These are phyloP conservation scores for Ailuropoda melanoleuca DNA, from an alignment of 2,113 vertebrate species.

Conservation along the genomic window DNA sequence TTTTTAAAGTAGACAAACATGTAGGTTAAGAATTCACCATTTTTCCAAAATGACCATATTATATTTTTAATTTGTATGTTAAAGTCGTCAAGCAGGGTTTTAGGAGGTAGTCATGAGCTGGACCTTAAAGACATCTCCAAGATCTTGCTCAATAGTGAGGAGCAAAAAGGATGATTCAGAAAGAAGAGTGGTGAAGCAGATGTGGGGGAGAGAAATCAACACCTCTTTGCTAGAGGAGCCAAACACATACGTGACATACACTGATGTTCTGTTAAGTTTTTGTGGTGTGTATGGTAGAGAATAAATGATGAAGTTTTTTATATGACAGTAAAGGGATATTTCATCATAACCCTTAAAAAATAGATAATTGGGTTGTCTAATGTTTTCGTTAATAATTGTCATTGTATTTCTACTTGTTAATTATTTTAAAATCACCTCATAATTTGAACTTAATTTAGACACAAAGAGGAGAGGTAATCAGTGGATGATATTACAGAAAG, in stretches of 20 bases:
- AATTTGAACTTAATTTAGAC: constrained; percentile 45
- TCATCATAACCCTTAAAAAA: background rate
- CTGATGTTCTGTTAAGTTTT: background rate
- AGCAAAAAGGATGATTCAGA: background rate
- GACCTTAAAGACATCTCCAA: background rate
- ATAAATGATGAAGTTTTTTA: background rate
- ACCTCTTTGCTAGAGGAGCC: background rate
- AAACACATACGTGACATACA: background rate
- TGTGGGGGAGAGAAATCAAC: background rate
- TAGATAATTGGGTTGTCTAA: background rate
- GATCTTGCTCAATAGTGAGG: background rate
- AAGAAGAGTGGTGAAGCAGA: background rate
- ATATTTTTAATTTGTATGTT: constrained; percentile 22
- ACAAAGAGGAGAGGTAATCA: background rate
- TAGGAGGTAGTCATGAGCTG: background rate
- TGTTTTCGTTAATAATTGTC: constrained; percentile 39
- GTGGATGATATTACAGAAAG: constrained; percentile 3
- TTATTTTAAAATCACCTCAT: constrained; percentile 19
- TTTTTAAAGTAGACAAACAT: background rate
- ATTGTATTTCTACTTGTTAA: constrained; percentile 51
- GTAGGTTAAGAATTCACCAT: background rate
- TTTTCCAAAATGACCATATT: background rate
- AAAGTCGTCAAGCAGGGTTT: background rate
- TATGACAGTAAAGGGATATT: background rate
- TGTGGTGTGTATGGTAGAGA: background rate